Evolutionary conservation across 2,888 invertebrate species (phyloP).

Genomic region (Aethes cnicana): DNA sequence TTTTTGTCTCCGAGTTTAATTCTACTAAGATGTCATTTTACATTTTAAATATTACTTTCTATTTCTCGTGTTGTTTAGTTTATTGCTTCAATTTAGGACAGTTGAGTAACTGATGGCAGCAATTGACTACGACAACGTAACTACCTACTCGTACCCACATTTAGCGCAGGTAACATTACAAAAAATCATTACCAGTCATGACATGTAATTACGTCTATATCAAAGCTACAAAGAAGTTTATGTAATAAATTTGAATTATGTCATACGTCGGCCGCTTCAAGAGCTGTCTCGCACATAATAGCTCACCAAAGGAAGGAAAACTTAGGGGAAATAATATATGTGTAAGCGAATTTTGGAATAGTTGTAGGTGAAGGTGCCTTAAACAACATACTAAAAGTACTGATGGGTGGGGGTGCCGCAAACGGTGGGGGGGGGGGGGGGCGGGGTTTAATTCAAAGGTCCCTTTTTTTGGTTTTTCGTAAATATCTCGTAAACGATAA

Average conservation of each 20-base stretch:
- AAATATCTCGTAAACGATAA: no score
- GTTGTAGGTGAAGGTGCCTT: no score
- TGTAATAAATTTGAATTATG: conserved; percentile 28
- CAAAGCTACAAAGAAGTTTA: conserved; percentile 28
- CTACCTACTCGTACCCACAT: conserved; percentile 13
- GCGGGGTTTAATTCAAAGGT: no score
- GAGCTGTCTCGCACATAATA: no score
- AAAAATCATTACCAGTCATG: conserved; percentile 26
- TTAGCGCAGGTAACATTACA: conserved; percentile 21
- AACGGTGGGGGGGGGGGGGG: no score
- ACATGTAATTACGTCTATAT: conserved; percentile 32
- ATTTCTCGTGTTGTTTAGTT: not conserved
- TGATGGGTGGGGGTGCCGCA: no score
- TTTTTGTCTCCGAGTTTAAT: conserved; percentile 6
- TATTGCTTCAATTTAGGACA: conserved; percentile 16
- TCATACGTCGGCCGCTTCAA: conserved; percentile 24
- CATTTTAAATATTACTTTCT: conserved; percentile 7
- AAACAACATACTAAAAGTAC: no score
- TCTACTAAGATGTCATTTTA: not conserved
- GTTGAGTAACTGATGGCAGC: conserved; percentile 21
- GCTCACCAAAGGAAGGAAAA: no score
- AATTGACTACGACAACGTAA: not conserved
- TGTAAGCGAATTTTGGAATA: no score
- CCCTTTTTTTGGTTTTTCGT: no score
- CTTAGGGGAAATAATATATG: no score